These are phyloP conservation scores for Drosophila maculinotata DNA, from an alignment of 2,888 invertebrate genomes.

Conservation along the genomic window DNA sequence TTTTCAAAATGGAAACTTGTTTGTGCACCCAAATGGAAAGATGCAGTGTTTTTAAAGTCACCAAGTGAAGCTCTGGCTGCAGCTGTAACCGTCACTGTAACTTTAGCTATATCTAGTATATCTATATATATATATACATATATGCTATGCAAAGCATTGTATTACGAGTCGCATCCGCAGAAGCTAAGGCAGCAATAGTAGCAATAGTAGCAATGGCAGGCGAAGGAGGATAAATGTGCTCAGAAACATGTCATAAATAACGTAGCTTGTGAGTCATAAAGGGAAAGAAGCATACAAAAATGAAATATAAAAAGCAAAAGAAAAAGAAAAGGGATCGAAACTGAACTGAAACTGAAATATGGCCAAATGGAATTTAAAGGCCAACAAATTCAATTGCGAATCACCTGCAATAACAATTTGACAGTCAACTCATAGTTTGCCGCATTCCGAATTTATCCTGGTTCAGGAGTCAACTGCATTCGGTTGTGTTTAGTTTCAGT, in stretches of 20 bases:
- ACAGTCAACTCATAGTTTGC: conserved; percentile 9
- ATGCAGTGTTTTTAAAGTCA: conserved; percentile 3
- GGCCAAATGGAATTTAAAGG: conserved; percentile 20
- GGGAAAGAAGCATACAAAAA: conserved; percentile 14
- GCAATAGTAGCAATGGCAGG: not conserved
- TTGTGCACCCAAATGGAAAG: not conserved
- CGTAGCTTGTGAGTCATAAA: conserved; percentile 57
- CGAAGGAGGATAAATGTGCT: conserved; percentile 36
- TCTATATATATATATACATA: not conserved
- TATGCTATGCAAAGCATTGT: conserved; percentile 13
- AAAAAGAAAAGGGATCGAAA: conserved; percentile 15
- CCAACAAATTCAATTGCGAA: conserved; percentile 32
- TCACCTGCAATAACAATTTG: conserved; percentile 16
- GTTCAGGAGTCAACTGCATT: conserved; percentile 13
- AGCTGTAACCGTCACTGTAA: not conserved
- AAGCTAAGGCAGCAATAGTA: not conserved
- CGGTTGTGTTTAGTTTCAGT: conserved; percentile 9
- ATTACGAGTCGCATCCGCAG: conserved; percentile 13
- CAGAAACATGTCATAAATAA: conserved; percentile 66
- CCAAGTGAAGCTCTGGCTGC: not conserved
- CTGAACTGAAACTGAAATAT: conserved; percentile 2
- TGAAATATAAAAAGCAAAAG: conserved; percentile 2
- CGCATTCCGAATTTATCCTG: conserved; percentile 5
- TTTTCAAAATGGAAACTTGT: not conserved
- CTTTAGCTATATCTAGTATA: conserved; percentile 1